phyloP scores from a whole-genome alignment of 1,140 invertebrate species.

The Nephotettix cincticeps region DNA sequence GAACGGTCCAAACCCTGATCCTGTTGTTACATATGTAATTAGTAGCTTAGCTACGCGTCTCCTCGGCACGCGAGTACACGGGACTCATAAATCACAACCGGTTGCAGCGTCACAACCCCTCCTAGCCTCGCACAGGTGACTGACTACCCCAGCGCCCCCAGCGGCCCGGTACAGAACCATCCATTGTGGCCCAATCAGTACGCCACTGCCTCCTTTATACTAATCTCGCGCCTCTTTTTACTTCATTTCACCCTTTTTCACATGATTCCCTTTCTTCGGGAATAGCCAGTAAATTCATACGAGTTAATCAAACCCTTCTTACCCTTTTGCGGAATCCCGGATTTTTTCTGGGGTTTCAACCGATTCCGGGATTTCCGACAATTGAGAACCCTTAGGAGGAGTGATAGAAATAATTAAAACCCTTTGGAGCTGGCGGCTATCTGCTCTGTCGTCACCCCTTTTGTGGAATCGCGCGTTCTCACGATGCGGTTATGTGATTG shows the following conservation, averaged over 20 bases:
- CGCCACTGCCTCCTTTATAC: not conserved
- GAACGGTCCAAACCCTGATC: too few species aligned
- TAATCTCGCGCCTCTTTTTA: conserved; percentile 1
- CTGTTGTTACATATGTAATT: too few species aligned
- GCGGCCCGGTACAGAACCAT: not conserved
- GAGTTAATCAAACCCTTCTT: conserved; percentile 7
- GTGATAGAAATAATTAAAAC: conserved; percentile 6
- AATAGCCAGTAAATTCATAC: not conserved
- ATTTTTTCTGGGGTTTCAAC: not conserved
- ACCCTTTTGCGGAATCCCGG: not conserved
- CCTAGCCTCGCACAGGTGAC: not conserved
- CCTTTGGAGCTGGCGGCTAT: not conserved
- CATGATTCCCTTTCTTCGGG: not conserved
- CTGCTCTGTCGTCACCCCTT: not conserved
- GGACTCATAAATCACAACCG: not conserved
- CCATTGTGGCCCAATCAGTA: not conserved
- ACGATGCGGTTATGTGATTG: not conserved
- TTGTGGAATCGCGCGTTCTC: not conserved
- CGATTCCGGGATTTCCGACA: not conserved
- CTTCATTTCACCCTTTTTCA: conserved; percentile 5
- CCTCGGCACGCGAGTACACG: not conserved
- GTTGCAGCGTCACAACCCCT: not conserved
- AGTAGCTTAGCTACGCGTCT: too few species aligned
- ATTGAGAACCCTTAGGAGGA: not conserved
- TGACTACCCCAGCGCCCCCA: not conserved